These are phyloP conservation scores for Archegozetes longisetosus DNA, from an alignment of 1,140 invertebrate species.

Conservation along the genomic window DNA sequence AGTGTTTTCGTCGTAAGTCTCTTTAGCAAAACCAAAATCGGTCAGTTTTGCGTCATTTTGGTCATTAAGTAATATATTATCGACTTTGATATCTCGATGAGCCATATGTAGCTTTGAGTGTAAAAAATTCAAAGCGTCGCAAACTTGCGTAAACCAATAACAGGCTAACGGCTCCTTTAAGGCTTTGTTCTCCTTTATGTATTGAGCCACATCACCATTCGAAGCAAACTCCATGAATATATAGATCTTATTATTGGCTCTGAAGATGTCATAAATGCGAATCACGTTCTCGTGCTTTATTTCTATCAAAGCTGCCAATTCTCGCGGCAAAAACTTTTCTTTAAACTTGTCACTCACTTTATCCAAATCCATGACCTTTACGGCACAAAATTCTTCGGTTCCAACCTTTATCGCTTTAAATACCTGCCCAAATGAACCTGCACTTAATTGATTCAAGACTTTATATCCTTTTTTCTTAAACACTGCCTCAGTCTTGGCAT, in stretches of 20 bases:
- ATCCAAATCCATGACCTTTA: slow-evolving; percentile 16
- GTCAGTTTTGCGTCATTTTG: slow-evolving; percentile 12
- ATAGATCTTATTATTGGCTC: slow-evolving; percentile 13
- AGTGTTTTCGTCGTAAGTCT: background rate
- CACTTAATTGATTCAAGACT: slow-evolving; percentile 2
- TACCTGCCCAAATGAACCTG: slow-evolving; percentile 14
- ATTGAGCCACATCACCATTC: slow-evolving; percentile 12
- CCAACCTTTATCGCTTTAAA: slow-evolving; percentile 6
- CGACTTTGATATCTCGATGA: slow-evolving; percentile 14
- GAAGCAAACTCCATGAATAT: too few species aligned
- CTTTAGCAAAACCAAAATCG: slow-evolving; percentile 18
- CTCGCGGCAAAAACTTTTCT: slow-evolving; percentile 17
- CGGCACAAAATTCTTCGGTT: background rate
- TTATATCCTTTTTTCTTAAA: slow-evolving; percentile 17
- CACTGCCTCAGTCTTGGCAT: slow-evolving; percentile 13
- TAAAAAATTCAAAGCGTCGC: slow-evolving; percentile 10
- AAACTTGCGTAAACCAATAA: slow-evolving; percentile 12
- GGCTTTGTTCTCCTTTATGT: slow-evolving; percentile 7
- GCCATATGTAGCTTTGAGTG: slow-evolving; percentile 6
- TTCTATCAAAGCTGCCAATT: slow-evolving; percentile 13
- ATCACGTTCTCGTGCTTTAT: slow-evolving; percentile 14
- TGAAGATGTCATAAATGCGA: slow-evolving; percentile 16
- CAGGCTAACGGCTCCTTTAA: slow-evolving; percentile 1
- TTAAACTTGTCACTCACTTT: slow-evolving; percentile 14
- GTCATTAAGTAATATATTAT: slow-evolving; percentile 14